Base-by-base conservation (phyloP, 1,140 invertebrate species). In the Luehdorfia chinensis region DNA sequence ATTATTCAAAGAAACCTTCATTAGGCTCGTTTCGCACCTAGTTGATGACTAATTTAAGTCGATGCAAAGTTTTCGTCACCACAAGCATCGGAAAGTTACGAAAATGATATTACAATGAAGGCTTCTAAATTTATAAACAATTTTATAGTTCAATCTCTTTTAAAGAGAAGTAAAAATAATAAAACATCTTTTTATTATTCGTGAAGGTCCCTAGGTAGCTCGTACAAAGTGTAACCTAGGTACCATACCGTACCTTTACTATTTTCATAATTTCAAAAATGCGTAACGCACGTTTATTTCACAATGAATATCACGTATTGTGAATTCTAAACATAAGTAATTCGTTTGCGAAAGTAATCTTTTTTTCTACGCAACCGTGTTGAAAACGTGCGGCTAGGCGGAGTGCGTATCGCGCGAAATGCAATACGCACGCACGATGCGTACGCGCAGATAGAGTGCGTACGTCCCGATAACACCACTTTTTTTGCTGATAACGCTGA, bases 211-310 rank as follows among this genome's bases (percentile, higher is more conserved):
- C n/a, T n/a, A n/a, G n/a, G n/a, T 19, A 12, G 12, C 18, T 18
- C 11, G 8, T 3, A 1, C 18, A 36, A n/a, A 19, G 12, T 15
- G 37, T 21, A 25, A 41, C 21, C 37, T 27, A 37, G 34, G 19
- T 19, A 37, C 18, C 12, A 18, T n/a, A n/a, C 18, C 18, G 18
- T 19, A 37, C 18, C n/a, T 21, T 37, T 21, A 41, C 37, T 41
- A 41, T 69, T 69, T 72, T 70, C 69, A 66, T 47, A 67, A 69
- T 74, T 71, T 58, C 49, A 69, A 55, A 73, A 59, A 69, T 80
- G 80, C 80, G 77, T 83, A 66, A 84, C 80, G 76, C 78, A 79
- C 59, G 37, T 60, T 32, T 11, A 56, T 83, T 83, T 79, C 76
- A 47, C 49, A 80, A 83, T 59, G 60, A 68, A 70, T 51, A 69